These are phyloP conservation scores for Brenthis hecate DNA, from an alignment of 2,888 invertebrate genomes.

Conservation along the genomic window DNA sequence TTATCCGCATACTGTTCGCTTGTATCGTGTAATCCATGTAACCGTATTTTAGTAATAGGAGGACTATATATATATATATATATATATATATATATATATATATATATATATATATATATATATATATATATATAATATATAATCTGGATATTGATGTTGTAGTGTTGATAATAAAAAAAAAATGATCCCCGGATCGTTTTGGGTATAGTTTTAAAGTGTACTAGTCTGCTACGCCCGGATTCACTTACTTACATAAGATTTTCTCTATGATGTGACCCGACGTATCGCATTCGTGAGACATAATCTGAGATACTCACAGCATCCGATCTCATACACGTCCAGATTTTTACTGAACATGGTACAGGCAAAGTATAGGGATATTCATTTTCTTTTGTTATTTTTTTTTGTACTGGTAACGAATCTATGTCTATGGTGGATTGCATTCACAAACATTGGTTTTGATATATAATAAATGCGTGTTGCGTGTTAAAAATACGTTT, in stretches of 20 bases:
- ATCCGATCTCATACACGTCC: too few relatives aligned
- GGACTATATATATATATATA: slow-evolving; percentile 44
- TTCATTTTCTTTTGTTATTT: too few relatives aligned
- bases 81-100: slow-evolving; percentile 35
- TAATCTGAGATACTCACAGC: too few relatives aligned
- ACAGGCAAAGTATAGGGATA: too few relatives aligned
- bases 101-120: slow-evolving; percentile 40
- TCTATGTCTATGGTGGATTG: too few relatives aligned
- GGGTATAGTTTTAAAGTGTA: slow-evolving; percentile 65
- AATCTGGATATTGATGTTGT: slow-evolving; percentile 63
- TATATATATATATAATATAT: slow-evolving; percentile 42
- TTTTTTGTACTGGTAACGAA: too few relatives aligned
- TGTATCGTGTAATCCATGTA: slow-evolving; percentile 55
- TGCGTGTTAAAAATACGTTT: too few relatives aligned
- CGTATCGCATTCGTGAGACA: slow-evolving; percentile 1
- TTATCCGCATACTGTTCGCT: slow-evolving; percentile 34
- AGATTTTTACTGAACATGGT: too few relatives aligned
- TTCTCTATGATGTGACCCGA: slow-evolving; percentile 5
- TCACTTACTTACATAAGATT: slow-evolving; percentile 15
- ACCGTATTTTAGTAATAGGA: slow-evolving; percentile 60
- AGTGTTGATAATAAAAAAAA: slow-evolving; percentile 45
- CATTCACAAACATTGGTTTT: too few relatives aligned
- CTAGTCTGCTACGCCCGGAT: slow-evolving; percentile 56
- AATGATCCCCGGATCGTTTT: slow-evolving; percentile 54
- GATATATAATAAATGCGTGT: too few relatives aligned